Percentiles rank a stretch among this genome's conserved stretches.
Conservation (phyloP, 2,797 vertebrate genomes). For the Dendrocincla tyrannina region DNA sequence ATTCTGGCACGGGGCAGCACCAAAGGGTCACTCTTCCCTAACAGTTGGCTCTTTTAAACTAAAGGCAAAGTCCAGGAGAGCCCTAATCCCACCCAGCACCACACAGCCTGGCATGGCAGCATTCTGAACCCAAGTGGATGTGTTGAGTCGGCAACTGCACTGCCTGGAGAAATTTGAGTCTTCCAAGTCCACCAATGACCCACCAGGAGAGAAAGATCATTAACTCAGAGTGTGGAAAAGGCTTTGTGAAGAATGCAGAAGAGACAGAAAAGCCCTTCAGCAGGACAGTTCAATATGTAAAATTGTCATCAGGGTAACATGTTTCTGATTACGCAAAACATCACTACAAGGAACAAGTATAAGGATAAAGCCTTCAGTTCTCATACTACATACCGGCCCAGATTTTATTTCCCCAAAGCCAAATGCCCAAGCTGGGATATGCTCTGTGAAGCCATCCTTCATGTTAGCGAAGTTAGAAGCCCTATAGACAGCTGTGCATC, state of each 20-base stretch:
- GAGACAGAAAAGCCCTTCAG: not conserved
- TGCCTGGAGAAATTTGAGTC: not conserved
- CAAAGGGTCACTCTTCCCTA: not conserved
- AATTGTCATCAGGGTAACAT: not conserved
- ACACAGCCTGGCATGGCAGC: not conserved
- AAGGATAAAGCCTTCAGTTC: not conserved
- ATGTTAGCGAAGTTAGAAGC: not conserved
- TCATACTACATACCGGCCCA: not conserved
- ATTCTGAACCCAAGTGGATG: not conserved
- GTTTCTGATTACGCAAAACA: not conserved
- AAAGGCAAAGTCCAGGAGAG: not conserved
- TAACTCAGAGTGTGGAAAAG: not conserved
- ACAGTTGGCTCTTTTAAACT: not conserved
- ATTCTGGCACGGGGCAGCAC: not conserved
- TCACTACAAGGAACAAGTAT: not conserved
- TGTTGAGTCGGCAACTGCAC: not conserved
- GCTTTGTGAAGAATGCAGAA: not conserved
- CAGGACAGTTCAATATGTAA: not conserved
- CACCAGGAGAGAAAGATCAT: not conserved
- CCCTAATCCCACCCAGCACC: not conserved
- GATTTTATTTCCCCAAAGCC: not conserved
- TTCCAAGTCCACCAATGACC: not conserved
- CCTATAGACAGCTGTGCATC: not conserved
- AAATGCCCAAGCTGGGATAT: rapidly evolving
- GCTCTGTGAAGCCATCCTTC: not conserved